Percentiles rank a stretch among this genome's conserved stretches.
Conservation (phyloP, 2,888 invertebrate genomes). For the Cotesia congregata region DNA sequence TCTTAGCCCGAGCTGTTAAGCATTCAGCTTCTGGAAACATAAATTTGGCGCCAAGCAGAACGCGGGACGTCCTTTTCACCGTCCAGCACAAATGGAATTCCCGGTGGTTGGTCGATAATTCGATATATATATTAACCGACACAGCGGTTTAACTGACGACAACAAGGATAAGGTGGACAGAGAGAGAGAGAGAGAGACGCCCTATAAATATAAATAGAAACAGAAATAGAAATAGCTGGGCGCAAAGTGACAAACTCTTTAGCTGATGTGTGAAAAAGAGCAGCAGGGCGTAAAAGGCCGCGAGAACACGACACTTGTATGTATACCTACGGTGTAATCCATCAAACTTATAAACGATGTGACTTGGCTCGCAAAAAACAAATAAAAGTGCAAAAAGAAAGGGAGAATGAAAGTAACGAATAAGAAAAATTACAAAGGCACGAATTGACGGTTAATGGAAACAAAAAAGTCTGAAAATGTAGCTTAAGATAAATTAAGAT, state of each 20-base stretch:
- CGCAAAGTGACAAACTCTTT: not conserved
- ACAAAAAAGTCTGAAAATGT: not conserved
- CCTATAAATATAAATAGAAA: not conserved
- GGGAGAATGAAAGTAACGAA: no score
- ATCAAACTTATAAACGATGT: not conserved
- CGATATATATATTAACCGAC: conserved; percentile 18
- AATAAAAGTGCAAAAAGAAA: no score
- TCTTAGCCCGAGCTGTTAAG: not conserved
- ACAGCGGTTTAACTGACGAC: not conserved
- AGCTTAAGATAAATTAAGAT: not conserved
- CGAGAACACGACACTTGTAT: conserved; percentile 1
- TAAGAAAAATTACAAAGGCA: conserved; percentile 8
- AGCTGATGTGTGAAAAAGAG: not conserved
- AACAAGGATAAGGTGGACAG: not conserved
- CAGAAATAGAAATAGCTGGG: conserved; percentile 2
- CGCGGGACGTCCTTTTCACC: conserved; percentile 24
- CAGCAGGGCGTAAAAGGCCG: not conserved
- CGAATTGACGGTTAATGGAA: conserved; percentile 6
- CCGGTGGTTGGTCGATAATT: conserved; percentile 39
- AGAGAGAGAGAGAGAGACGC: not conserved
- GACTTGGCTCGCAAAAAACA: not conserved
- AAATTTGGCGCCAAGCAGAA: conserved; percentile 25
- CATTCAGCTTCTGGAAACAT: conserved; percentile 13
- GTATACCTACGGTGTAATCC: conserved; percentile 1
- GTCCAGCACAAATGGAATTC: conserved; percentile 37